phyloP scores from a whole-genome alignment of 2,888 invertebrate genomes.

The Rhynchonema sp. region DNA sequence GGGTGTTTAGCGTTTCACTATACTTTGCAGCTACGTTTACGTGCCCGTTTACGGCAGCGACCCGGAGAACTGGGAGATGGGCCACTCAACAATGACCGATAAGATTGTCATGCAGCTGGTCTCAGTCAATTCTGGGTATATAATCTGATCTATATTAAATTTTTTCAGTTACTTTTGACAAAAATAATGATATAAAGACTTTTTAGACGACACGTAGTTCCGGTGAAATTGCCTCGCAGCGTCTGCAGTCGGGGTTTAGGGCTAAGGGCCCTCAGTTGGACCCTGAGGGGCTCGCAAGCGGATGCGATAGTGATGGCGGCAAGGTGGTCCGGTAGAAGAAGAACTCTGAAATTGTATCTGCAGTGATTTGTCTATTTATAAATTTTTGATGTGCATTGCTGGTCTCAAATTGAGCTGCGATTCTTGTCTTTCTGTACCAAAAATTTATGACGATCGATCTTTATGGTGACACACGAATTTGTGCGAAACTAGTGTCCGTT shows the following conservation, averaged over 20 bases:
- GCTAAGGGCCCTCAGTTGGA: conserved; percentile 9
- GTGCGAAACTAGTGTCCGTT: too few species aligned
- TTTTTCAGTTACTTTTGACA: neutral
- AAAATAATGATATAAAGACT: neutral
- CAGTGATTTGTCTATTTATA: too few species aligned
- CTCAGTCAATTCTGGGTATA: neutral
- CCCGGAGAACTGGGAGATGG: conserved; percentile 15
- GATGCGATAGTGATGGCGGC: conserved; percentile 4
- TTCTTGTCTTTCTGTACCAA: too few species aligned
- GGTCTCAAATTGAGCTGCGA: too few species aligned
- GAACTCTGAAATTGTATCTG: too few species aligned
- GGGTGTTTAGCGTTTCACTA: too few species aligned
- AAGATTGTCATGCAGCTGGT: conserved; percentile 8
- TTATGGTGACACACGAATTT: too few species aligned
- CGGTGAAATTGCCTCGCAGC: conserved; percentile 12
- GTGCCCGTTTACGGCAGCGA: conserved; percentile 18
- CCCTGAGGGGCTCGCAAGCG: neutral
- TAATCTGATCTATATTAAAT: neutral
- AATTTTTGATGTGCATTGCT: too few species aligned
- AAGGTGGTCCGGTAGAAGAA: neutral
- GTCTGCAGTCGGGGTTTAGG: conserved; percentile 15
- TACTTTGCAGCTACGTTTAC: conserved; percentile 11
- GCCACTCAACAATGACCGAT: conserved; percentile 16
- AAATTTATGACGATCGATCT: too few species aligned
- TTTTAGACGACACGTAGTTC: conserved; percentile 9